Base-by-base conservation (phyloP, 1,140 invertebrate species). In the Cydia amplana region DNA sequence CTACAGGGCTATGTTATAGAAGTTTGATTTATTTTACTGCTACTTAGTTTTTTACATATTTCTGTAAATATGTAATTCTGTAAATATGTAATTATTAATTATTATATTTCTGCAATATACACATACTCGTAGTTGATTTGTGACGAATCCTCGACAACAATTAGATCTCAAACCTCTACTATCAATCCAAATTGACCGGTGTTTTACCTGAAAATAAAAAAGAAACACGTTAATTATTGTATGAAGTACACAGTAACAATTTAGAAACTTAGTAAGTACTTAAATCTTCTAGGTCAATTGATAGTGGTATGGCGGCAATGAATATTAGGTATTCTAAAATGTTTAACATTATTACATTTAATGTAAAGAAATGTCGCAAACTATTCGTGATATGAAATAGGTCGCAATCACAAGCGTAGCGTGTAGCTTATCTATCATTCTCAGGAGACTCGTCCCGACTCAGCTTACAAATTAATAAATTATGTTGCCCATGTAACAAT, bases 171-270 rank as follows among this genome's bases (percentile, higher is more conserved):
- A 51, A 51, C 49, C 49, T n/a, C 49, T 51, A n/a, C n/a, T n/a
- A 51, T 51, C n/a, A n/a, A 18, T 51, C 16, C 49, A 51, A 51
- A 51, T 18, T 51, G 16, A 18, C 16, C n/a, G n/a, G 46, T 51
- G 49, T 51, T 2, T 75, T 79, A 79, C 78, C 78, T 79, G 78
- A 36, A 77, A 79, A 40, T 51, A 40, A 75, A 65, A 77, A 75
- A 40, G 75, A 64, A 46, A 70, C 32, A 65, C 18, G 25, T 51
- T 51, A 51, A 7, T 51, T 51, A 51, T 51, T 49, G 46, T 49
- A 49, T 16, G 3, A 7, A 18, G 49, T 18, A n/a, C 0, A n/a
- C 18, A 51, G 9, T 49, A 51, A 51, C 49, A 51, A 10, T 51
- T 51, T 51, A 51, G n/a, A 51, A 51, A 7, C 12, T 4, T 51